phyloP scores from a whole-genome alignment of 2,113 vertebrate species.

The Brachionichthys hirsutus region DNA sequence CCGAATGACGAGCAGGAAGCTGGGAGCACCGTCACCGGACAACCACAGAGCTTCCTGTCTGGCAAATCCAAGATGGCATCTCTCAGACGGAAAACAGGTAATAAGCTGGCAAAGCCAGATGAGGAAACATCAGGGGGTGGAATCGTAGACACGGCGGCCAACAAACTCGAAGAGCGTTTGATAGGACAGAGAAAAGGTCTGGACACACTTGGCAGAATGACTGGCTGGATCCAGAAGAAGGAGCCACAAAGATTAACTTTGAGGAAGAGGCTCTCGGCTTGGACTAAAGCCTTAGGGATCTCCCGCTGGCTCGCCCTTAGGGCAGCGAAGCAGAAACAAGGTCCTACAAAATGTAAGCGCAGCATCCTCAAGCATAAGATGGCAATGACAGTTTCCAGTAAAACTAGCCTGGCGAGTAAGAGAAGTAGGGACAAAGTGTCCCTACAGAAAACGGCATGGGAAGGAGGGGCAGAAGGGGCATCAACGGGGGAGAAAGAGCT shows the following conservation, averaged over 20 bases:
- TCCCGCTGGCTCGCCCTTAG: slow-evolving; percentile 80
- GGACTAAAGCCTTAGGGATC: slow-evolving; percentile 78
- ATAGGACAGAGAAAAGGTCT: slow-evolving; percentile 47
- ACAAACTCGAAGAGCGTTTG: slow-evolving; percentile 49
- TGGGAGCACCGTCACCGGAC: slow-evolving; percentile 10
- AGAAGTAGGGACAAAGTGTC: slow-evolving; percentile 24
- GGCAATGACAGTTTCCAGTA: slow-evolving; percentile 73
- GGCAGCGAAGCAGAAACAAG: slow-evolving; percentile 60
- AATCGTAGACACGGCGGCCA: slow-evolving; percentile 14
- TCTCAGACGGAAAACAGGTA: slow-evolving; percentile 34
- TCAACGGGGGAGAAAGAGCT: slow-evolving; percentile 44
- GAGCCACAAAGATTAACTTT: slow-evolving; percentile 66
- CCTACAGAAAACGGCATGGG: slow-evolving; percentile 11
- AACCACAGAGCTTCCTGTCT: slow-evolving; percentile 35
- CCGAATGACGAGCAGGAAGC: slow-evolving; percentile 24
- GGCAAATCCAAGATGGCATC: slow-evolving; percentile 63
- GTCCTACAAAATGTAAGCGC: slow-evolving; percentile 51
- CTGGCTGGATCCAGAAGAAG: slow-evolving; percentile 81
- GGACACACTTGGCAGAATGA: slow-evolving; percentile 75
- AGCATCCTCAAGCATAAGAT: slow-evolving; percentile 73
- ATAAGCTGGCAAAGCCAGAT: slow-evolving; percentile 7
- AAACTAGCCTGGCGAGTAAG: slow-evolving; percentile 59
- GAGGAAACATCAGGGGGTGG: slow-evolving; percentile 46
- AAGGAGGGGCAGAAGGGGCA: slow-evolving; percentile 40
- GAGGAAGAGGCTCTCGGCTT: slow-evolving; percentile 74